Conservation (phyloP, 2,888 invertebrate genomes). For the Strigamia crassipes region DNA sequence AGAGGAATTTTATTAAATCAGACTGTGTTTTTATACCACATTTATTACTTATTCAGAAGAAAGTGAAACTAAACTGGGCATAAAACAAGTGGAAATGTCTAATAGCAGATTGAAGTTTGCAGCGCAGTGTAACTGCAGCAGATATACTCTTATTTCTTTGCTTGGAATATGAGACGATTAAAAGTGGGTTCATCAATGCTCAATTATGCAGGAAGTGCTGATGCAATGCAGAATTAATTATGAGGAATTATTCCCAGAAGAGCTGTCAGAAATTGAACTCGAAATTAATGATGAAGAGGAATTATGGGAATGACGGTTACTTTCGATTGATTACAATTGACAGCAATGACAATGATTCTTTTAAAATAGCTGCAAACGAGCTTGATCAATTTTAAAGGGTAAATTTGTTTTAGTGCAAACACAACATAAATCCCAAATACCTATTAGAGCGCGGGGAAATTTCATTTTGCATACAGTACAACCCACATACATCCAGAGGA, state of each 20-base stretch:
- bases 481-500: too few species aligned
- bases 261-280: neutral
- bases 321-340: neutral
- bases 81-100: neutral
- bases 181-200: neutral
- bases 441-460: too few species aligned
- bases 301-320: neutral
- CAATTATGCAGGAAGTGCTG: neutral
- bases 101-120: too few species aligned
- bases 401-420: too few species aligned
- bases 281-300: conserved; percentile 15
- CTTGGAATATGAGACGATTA: neutral
- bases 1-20: neutral
- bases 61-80: neutral
- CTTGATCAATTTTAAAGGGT: neutral
- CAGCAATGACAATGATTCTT: neutral
- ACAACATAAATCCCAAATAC: too few species aligned
- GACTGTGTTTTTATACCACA: neutral
- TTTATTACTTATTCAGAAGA: neutral
- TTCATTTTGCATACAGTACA: too few species aligned
- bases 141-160: neutral
- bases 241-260: neutral
- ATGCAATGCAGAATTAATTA: neutral
- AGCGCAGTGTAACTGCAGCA: too few species aligned
- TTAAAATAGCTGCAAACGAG: neutral